Evolutionary conservation across 2,888 invertebrate species (phyloP), one percentile per base, ranked within the genome.

Genomic region (Entomobrya proxima): DNA sequence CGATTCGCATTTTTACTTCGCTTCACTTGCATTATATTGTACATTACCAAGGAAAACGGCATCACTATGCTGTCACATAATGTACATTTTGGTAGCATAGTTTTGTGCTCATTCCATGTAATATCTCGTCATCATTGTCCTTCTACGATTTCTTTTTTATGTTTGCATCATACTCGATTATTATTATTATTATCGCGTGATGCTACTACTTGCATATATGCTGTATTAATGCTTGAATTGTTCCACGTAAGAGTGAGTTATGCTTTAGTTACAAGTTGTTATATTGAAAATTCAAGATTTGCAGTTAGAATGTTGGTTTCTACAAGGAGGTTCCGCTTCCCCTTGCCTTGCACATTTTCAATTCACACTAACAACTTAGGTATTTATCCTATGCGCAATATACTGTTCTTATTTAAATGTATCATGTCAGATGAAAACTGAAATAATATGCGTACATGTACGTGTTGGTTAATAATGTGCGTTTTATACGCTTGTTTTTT

Each of bases 1-100:
- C 89, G 89, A 89, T 86, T 89, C 89, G 83, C 89, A 89, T 89
- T 89, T 86, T 74, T 77, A 74, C 80, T 83, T 13, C 64, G 50
- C 85, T 78, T 79, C 84, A 77, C 55, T 85, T 74, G 61, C 74
- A 85, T 85, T 85, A 47, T 69, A 72, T 61, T 78, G 37, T 64
- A n/a, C 44, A 55, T 55, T 84, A 30, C 72, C 30, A 18, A 50
- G 47, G 47, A 72, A 27, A 40, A 72, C 47, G 24, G n/a, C 7
- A 4, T 30, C 35, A 30, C n/a, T n/a, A 74, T 18, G 27, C 27
- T 74, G 50, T 50, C 35, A 74, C 50, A 74, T 50, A 55, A 21
- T 52, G 18, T 15, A 37, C 55, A 47, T 47, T 69, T 44, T 40
- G 44, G 44, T 15, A 6, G 4, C 55, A 55, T 55, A 47, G 47